These are phyloP conservation scores for Leptinotarsa rubiginosa DNA, from an alignment of 2,888 invertebrate species.

Conservation along the genomic window DNA sequence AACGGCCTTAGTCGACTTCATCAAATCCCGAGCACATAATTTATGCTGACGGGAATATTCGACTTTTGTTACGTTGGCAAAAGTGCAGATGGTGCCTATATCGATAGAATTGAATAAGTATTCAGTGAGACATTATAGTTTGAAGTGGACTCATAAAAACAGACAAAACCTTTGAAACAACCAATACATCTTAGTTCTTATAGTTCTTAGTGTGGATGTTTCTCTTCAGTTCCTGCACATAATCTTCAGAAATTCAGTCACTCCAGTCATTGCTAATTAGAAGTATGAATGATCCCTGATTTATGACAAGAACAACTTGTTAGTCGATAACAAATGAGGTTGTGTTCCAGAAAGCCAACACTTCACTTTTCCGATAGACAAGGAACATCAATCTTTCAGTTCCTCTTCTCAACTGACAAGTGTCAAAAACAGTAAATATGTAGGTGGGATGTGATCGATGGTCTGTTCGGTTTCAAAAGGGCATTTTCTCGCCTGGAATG, in stretches of 20 bases:
- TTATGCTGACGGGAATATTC: too few relatives aligned
- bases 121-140: too few relatives aligned
- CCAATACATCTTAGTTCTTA: too few relatives aligned
- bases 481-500: slow-evolving; percentile 12
- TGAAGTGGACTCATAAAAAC: too few relatives aligned
- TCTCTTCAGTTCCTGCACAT: too few relatives aligned
- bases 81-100: too few relatives aligned
- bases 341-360: not conserved
- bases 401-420: slow-evolving; percentile 35
- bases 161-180: too few relatives aligned
- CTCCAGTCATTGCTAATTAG: not conserved
- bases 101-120: too few relatives aligned
- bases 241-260: not conserved
- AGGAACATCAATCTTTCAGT: slow-evolving; percentile 33
- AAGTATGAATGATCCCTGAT: not conserved
- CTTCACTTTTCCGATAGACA: not conserved
- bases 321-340: slow-evolving; percentile 6
- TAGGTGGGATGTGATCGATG: slow-evolving; percentile 31
- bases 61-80: too few relatives aligned
- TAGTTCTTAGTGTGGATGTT: too few relatives aligned
- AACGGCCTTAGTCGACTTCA: too few relatives aligned
- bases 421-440: slow-evolving; percentile 37
- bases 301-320: not conserved
- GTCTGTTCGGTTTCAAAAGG: not conserved
- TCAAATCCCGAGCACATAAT: too few relatives aligned